phyloP scores from a whole-genome alignment of 2,113 vertebrate species.

The Fulica atra region DNA sequence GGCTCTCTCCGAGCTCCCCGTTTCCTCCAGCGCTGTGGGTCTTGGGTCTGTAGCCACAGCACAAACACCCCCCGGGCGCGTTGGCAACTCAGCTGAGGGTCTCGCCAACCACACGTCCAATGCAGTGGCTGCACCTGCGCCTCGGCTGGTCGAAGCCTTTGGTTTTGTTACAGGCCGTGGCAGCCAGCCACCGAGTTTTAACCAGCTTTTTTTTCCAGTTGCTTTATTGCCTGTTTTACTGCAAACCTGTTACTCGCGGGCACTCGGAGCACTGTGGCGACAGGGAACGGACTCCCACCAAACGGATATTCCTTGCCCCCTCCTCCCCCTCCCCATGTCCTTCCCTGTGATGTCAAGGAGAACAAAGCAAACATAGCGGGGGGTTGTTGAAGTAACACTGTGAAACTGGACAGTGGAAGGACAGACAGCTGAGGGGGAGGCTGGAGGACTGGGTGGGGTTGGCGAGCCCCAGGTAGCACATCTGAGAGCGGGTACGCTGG shows the following conservation, averaged over 20 bases:
- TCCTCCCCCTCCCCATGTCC: background rate
- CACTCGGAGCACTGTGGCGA: background rate
- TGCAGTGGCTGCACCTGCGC: rapidly evolving
- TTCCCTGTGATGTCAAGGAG: background rate
- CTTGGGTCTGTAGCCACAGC: background rate
- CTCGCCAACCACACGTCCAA: background rate
- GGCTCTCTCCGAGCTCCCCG: background rate
- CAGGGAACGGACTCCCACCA: background rate
- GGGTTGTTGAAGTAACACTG: background rate
- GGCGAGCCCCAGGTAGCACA: background rate
- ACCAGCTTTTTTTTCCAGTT: background rate
- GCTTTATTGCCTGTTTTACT: background rate
- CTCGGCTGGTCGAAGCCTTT: background rate
- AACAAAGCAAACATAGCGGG: constrained; percentile 1
- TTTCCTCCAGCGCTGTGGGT: background rate
- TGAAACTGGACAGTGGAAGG: background rate
- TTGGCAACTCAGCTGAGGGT: background rate
- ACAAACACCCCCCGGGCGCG: background rate
- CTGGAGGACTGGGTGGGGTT: background rate
- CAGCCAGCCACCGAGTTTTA: background rate
- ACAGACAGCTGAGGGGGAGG: background rate
- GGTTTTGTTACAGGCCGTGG: rapidly evolving
- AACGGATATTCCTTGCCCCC: background rate
- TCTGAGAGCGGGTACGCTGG: rapidly evolving
- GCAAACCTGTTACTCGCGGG: background rate